A percentile compares a stretch with the other conserved stretches of the same genome.
Evolutionary conservation across 2,113 vertebrate genomes (phyloP).

Genomic region (Pterophyllum scalare): DNA sequence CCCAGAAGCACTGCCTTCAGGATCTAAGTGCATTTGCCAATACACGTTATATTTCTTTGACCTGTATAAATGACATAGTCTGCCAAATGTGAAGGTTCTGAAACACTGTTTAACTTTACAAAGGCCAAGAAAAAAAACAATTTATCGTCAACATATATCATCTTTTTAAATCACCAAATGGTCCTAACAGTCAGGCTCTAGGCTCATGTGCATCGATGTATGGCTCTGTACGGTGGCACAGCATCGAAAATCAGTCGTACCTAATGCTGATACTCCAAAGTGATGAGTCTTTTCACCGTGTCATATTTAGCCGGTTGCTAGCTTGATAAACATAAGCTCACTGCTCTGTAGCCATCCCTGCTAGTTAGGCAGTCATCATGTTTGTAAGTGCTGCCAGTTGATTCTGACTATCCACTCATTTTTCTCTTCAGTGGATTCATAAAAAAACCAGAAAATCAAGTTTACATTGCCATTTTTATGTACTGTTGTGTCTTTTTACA

Average conservation of each 20-base stretch:
- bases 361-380: background rate
- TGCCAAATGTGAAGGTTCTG: background rate
- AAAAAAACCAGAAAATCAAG: background rate
- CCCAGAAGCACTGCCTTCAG: background rate
- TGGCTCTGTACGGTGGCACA: too few relatives aligned
- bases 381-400: background rate
- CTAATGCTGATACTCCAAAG: too few relatives aligned
- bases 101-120: too few relatives aligned
- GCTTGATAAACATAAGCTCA: background rate
- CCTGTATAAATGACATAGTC: background rate
- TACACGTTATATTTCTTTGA: background rate
- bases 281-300: too few relatives aligned
- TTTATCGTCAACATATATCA: too few relatives aligned
- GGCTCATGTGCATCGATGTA: too few relatives aligned
- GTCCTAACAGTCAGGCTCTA: too few relatives aligned
- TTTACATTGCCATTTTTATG: background rate
- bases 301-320: too few relatives aligned
- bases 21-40: background rate
- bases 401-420: background rate
- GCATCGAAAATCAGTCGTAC: too few relatives aligned
- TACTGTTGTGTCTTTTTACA: background rate
- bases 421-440: background rate
- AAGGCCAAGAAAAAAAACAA: too few relatives aligned
- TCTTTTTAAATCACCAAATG: too few relatives aligned
- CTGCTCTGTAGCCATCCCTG: background rate